A percentile compares a stretch with the other conserved stretches of the same genome.
Evolutionary conservation across 2,797 vertebrate genomes (phyloP).

Genomic region (Urophycis tenuis): DNA sequence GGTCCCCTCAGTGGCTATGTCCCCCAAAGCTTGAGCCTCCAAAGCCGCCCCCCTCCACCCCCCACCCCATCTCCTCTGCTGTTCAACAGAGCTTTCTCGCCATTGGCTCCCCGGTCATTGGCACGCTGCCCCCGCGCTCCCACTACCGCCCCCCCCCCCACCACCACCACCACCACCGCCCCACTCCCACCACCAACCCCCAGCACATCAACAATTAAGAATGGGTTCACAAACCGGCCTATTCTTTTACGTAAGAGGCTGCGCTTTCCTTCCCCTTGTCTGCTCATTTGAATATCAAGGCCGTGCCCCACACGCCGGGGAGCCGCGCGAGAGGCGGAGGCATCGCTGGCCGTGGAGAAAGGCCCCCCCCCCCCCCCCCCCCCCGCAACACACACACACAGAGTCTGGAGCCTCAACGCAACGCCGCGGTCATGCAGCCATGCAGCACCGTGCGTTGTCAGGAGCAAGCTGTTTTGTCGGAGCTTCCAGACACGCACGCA

Average conservation of each 20-base stretch:
- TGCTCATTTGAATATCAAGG: conserved; percentile 75
- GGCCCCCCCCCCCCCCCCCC: no score
- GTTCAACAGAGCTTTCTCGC: conserved; percentile 44
- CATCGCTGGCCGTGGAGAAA: no score
- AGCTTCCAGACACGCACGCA: neutral
- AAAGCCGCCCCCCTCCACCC: conserved; percentile 22
- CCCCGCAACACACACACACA: no score
- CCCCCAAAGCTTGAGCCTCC: conserved; percentile 62
- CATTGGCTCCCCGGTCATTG: conserved; percentile 63
- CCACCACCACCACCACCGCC: conserved; percentile 37
- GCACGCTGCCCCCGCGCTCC: conserved; percentile 57
- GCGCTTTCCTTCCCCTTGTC: conserved; percentile 65
- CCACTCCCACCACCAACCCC: conserved; percentile 40
- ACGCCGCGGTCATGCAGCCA: neutral
- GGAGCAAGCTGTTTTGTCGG: no score
- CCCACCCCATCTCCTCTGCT: conserved; percentile 17
- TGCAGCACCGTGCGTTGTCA: neutral
- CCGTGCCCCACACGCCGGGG: conserved; percentile 62
- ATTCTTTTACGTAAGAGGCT: conserved; percentile 73
- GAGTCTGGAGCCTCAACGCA: neutral
- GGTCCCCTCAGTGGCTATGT: conserved; percentile 60
- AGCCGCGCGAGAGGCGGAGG: conserved; percentile 38
- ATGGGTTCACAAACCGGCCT: conserved; percentile 83
- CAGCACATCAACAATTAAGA: conserved; percentile 82
- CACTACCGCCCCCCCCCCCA: neutral